phyloP scores from a whole-genome alignment of 2,888 invertebrate species.

The Oligia fasciuncula region DNA sequence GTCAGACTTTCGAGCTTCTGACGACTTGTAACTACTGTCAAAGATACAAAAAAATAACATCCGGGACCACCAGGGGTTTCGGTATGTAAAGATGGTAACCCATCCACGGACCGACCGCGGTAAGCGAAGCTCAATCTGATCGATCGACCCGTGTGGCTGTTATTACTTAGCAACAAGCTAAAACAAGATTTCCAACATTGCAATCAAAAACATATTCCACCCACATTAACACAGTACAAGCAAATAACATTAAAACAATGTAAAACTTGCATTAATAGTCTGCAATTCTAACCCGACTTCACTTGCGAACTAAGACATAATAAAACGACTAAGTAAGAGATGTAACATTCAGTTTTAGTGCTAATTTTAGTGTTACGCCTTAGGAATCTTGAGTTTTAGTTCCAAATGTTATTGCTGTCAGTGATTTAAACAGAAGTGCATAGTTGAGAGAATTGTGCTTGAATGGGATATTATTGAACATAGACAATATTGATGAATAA shows the following conservation, averaged over 20 bases:
- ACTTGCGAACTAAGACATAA: slow-evolving; percentile 38
- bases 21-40: no score
- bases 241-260: slow-evolving; percentile 18
- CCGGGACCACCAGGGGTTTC: not conserved
- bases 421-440: slow-evolving; percentile 18
- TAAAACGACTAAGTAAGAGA: slow-evolving; percentile 51
- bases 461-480: not conserved
- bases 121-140: not conserved
- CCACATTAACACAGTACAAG: slow-evolving; percentile 2
- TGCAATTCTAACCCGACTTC: slow-evolving; percentile 3
- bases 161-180: no score
- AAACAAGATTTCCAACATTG: not conserved
- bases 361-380: slow-evolving; percentile 23
- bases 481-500: not conserved
- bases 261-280: slow-evolving; percentile 41
- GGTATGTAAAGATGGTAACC: not conserved
- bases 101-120: not conserved
- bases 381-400: slow-evolving; percentile 31
- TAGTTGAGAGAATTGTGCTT: not conserved
- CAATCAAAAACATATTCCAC: slow-evolving; percentile 19
- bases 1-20: no score
- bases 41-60: no score
- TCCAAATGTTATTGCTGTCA: slow-evolving; percentile 23
- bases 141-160: not conserved
- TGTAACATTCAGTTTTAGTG: slow-evolving; percentile 47